Percentiles rank a stretch among this genome's conserved stretches.
Conservation (phyloP, 2,888 invertebrate genomes). For the Sturmia bella region DNA sequence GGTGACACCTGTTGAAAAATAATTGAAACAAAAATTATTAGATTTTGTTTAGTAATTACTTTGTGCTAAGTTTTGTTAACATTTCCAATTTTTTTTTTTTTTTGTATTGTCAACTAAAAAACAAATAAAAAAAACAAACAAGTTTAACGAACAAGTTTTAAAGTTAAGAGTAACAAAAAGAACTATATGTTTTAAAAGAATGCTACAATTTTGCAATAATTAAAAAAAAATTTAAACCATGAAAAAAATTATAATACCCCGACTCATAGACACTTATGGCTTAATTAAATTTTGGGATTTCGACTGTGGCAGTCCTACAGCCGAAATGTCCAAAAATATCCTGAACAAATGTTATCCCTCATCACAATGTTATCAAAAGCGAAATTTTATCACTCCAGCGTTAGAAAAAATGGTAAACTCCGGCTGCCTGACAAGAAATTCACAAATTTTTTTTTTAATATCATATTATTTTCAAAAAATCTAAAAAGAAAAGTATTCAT, state of each 20-base stretch:
- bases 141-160: conserved; percentile 32
- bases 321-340: conserved; percentile 38
- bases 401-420: conserved; percentile 51
- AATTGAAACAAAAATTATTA: conserved; percentile 29
- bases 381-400: background rate
- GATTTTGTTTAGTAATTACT: conserved; percentile 29
- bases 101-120: background rate
- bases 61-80: background rate
- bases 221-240: conserved; percentile 66
- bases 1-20: conserved; percentile 75
- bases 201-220: conserved; percentile 31
- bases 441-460: too few species aligned
- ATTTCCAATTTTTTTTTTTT: background rate
- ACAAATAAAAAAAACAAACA: background rate
- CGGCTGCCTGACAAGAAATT: too few species aligned
- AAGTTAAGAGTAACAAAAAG: background rate
- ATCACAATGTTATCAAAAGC: conserved; percentile 47
- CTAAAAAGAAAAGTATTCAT: too few species aligned
- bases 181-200: conserved; percentile 13
- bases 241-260: conserved; percentile 78
- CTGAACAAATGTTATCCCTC: conserved; percentile 44
- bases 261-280: conserved; percentile 77
- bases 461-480: too few species aligned
- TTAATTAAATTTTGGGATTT: conserved; percentile 78
- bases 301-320: conserved; percentile 74